These are phyloP conservation scores for Drosophila leonis DNA, from an alignment of 2,888 invertebrate species.

Conservation along the genomic window DNA sequence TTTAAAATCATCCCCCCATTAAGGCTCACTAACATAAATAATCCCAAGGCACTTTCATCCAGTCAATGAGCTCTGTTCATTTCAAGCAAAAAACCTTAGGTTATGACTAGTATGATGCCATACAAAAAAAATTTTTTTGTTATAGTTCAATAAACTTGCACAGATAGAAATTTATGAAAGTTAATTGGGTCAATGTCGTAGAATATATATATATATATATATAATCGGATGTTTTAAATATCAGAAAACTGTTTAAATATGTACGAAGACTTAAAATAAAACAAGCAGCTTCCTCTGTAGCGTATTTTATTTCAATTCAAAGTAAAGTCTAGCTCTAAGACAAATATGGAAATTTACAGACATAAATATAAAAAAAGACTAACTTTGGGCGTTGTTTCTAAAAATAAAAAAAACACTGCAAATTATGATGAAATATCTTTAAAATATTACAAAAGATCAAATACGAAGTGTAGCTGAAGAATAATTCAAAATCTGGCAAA, in stretches of 20 bases:
- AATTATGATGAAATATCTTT: conserved; percentile 59
- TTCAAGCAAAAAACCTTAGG: conserved; percentile 2
- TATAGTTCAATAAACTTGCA: conserved; percentile 61
- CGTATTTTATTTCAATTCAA: neutral
- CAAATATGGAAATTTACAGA: conserved; percentile 44
- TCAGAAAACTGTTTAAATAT: conserved; percentile 29
- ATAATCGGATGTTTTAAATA: conserved; percentile 58
- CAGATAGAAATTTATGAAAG: conserved; percentile 49
- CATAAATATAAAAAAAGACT: conserved; percentile 4
- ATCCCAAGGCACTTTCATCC: conserved; percentile 32
- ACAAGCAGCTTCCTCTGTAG: neutral
- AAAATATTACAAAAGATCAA: conserved; percentile 27
- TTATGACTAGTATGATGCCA: neutral
- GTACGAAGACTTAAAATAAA: neutral
- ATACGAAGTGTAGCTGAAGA: neutral
- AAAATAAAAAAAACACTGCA: neutral
- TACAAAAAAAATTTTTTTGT: conserved; percentile 13
- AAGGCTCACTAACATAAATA: conserved; percentile 32
- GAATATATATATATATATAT: conserved; percentile 15
- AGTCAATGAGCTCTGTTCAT: neutral
- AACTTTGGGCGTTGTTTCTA: neutral
- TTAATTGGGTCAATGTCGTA: conserved; percentile 66
- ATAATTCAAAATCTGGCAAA: neutral
- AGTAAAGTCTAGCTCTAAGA: conserved; percentile 16
- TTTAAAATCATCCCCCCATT: neutral